These are phyloP conservation scores for Syngnathus typhle DNA, from an alignment of 2,113 vertebrate genomes.

Conservation along the genomic window DNA sequence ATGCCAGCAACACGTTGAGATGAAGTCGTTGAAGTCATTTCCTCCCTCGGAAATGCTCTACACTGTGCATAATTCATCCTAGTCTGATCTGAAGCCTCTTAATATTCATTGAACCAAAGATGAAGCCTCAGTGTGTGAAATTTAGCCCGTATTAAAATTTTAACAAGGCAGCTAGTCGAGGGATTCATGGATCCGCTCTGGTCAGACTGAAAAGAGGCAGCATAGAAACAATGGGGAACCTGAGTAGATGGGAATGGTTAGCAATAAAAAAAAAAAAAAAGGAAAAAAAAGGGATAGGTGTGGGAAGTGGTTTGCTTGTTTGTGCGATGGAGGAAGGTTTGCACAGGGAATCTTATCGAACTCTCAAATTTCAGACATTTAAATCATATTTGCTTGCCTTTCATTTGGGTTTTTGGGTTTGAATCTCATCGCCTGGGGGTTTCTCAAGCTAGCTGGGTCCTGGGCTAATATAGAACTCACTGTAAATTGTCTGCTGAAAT, in stretches of 20 bases:
- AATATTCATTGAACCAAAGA: slow-evolving; percentile 56
- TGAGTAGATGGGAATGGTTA: slow-evolving; percentile 23
- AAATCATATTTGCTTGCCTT: slow-evolving; percentile 38
- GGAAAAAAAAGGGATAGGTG: slow-evolving; percentile 13
- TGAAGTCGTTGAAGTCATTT: slow-evolving; percentile 45
- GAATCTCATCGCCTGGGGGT: slow-evolving; percentile 18
- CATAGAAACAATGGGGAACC: slow-evolving; percentile 25
- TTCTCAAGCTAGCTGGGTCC: slow-evolving; percentile 40
- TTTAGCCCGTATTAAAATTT: slow-evolving; percentile 68
- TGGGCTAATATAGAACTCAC: slow-evolving; percentile 20
- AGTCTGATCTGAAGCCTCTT: slow-evolving; percentile 61
- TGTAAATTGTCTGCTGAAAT: slow-evolving; percentile 45
- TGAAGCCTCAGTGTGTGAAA: slow-evolving; percentile 58
- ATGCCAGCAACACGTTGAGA: slow-evolving; percentile 49
- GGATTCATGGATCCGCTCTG: slow-evolving; percentile 55
- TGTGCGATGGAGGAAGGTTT: slow-evolving; percentile 19
- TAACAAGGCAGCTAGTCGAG: slow-evolving; percentile 59
- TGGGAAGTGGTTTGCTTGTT: slow-evolving; percentile 20
- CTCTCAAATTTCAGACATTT: slow-evolving; percentile 16
- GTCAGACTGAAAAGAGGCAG: slow-evolving; percentile 24
- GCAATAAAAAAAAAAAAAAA: slow-evolving; percentile 1
- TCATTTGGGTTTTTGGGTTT: slow-evolving; percentile 27
- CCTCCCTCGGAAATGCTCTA: slow-evolving; percentile 25
- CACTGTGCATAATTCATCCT: slow-evolving; percentile 58
- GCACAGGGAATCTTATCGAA: slow-evolving; percentile 51